Evolutionary conservation across 1,140 invertebrate genomes (phyloP), one percentile per base, ranked within the genome.

Genomic region (Drosophila guanche): DNA sequence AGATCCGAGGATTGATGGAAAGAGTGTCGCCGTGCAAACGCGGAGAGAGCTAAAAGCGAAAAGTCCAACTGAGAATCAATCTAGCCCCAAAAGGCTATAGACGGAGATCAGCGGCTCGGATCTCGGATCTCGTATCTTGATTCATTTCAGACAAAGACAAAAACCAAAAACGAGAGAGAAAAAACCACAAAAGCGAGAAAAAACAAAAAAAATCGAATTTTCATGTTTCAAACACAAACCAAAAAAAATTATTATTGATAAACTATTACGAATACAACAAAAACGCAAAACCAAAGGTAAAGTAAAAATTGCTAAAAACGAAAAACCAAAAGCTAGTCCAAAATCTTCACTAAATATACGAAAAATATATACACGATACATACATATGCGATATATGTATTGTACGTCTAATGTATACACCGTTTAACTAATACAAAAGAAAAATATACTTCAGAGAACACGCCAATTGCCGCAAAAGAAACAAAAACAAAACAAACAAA

Each of bases 281-380:
- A 48, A 57, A 71, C 51, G 56, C 45, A 45, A 74, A 53, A 52
- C 25, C 22, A 57, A 63, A 68, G 60, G 25, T 51, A 59, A 60
- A 71, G 60, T 65, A 70, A 58, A 71, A 58, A 74, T 77, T 76
- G 76, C 78, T 79, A 70, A 43, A 70, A 67, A 70, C 67, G 54
- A 74, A 81, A 81, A 37, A 37, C 1, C 8, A 12, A 37, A 73
- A 79, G 74, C 81, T 85, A 85, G 81, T 85, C 81, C 81, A 85
- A 85, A 37, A 81, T 86, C 77, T 85, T 81, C 81, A 86, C 57
- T 52, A 61, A 62, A 53, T 51, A 54, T 40, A 62, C 42, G 10
- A 1, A 0, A 20, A 20, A 53, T 61, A 67, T 50, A 66, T 73
- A 72, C 60, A 72, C 47, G 47, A 33, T 12, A 37, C 10, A 55